Evolutionary conservation across 2,797 vertebrate species (phyloP), one percentile per base, ranked within the genome.

Genomic region (Coregonus ussuriensis): DNA sequence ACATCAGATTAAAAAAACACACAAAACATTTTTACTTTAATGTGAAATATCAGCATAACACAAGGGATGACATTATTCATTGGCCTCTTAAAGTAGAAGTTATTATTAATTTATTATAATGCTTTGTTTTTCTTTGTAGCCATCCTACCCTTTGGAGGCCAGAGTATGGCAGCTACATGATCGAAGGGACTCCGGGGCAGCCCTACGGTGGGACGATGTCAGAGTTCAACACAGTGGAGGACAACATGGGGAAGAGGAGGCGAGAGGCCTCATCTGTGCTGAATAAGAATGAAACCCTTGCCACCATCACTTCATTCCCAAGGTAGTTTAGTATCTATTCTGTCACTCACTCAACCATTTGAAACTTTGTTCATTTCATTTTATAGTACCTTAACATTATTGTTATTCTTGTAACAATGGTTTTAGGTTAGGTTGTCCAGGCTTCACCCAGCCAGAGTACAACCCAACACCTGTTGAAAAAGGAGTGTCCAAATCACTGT

Each of bases 81-180:
- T 52, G 53, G 72, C 53, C 3, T 70, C 4, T 51, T 31, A 72
- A 71, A 62, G 29, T 0, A 0, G 2, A 47, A 47, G 0, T 47
- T 13, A 9, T 47, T 47, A 25, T 6, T 25, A 47, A 33, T 76
- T 9, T 71, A 0, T n/a, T 6, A 5, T 70, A 18, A 33, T 15
- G 33, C 29, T 37, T 18, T 76, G 14, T 74, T 51, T 52, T 1
- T 83, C 16, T 81, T 79, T 87, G 1, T 75, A 99, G 98, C 87
- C 98, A 99, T 80, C 98, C 98, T 29, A 99, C 98, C 0, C 96
- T 99, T 54, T 99, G 98, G 98, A 96, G 98, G 87, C 98, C 98
- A 2, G 98, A 99, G 81, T 99, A 99, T 53, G 95, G 95, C 87
- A 98, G 96, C 88, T 99, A 99, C 89, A 99, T 99, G 98, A 98